These are phyloP conservation scores for Apteryx owenii DNA, from an alignment of 2,113 vertebrate genomes.

Conservation along the genomic window DNA sequence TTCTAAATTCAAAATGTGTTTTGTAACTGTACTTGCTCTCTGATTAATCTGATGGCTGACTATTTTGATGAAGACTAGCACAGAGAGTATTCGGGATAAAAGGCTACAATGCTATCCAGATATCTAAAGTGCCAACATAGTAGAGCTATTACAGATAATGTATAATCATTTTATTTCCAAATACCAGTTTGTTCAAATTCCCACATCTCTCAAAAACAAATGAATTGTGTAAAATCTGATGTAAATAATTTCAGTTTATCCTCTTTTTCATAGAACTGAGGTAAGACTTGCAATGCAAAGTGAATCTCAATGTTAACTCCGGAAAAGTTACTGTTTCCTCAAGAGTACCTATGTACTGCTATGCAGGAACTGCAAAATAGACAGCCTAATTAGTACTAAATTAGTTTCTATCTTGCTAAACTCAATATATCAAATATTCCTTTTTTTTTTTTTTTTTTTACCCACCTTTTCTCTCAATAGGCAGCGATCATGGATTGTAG, in stretches of 20 bases:
- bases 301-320: neutral
- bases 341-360: neutral
- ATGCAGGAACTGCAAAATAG: neutral
- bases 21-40: neutral
- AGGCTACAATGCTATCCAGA: neutral
- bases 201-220: neutral
- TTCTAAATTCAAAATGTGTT: neutral
- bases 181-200: neutral
- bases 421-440: neutral
- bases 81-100: neutral
- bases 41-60: neutral
- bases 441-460: neutral
- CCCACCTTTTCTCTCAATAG: constrained; percentile 94
- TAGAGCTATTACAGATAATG: neutral
- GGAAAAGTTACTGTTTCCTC: neutral
- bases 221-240: neutral
- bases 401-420: neutral
- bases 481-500: constrained; percentile 96
- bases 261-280: neutral
- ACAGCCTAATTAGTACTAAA: neutral
- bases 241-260: neutral
- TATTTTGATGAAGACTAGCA: neutral
- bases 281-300: neutral
- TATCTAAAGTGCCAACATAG: neutral
- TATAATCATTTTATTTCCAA: neutral